Percentiles rank a stretch among this genome's conserved stretches.
phyloP scores from a whole-genome alignment of 2,113 vertebrate species.

The Clupea harengus region DNA sequence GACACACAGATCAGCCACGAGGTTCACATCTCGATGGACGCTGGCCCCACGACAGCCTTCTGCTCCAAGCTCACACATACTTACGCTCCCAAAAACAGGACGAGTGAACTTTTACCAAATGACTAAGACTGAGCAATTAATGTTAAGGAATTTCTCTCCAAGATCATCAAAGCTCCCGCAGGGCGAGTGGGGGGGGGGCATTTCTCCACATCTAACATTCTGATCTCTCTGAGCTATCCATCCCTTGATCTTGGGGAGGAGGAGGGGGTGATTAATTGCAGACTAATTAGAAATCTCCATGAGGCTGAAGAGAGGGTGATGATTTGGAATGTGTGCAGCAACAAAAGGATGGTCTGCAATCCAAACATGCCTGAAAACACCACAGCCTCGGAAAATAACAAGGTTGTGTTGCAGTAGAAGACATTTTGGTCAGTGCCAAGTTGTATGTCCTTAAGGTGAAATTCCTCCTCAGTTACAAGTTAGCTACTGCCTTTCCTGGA shows the following conservation, averaged over 20 bases:
- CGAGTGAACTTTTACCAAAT: slow-evolving; percentile 17
- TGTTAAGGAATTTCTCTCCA: slow-evolving; percentile 28
- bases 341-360: not conserved
- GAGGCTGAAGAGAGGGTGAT: slow-evolving; percentile 23
- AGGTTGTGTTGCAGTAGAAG: not conserved
- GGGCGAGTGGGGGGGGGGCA: not conserved
- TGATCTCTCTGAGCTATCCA: slow-evolving; percentile 6
- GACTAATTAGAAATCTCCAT: slow-evolving; percentile 23
- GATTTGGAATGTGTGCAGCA: not conserved
- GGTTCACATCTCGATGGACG: not conserved
- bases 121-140: slow-evolving; percentile 31
- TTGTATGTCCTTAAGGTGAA: not conserved
- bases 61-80: not conserved
- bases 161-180: slow-evolving; percentile 23
- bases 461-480: not conserved
- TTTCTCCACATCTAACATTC: slow-evolving; percentile 20
- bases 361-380: not conserved
- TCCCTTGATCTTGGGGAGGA: slow-evolving; percentile 25
- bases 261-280: slow-evolving; percentile 34
- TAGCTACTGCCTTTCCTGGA: not conserved
- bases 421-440: not conserved
- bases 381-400: not conserved
- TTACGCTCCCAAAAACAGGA: not conserved
- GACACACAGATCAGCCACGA: not conserved
- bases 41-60: not conserved